These are phyloP conservation scores for Rhegmatorhina hoffmannsi DNA, from an alignment of 2,113 vertebrate species.

Conservation along the genomic window DNA sequence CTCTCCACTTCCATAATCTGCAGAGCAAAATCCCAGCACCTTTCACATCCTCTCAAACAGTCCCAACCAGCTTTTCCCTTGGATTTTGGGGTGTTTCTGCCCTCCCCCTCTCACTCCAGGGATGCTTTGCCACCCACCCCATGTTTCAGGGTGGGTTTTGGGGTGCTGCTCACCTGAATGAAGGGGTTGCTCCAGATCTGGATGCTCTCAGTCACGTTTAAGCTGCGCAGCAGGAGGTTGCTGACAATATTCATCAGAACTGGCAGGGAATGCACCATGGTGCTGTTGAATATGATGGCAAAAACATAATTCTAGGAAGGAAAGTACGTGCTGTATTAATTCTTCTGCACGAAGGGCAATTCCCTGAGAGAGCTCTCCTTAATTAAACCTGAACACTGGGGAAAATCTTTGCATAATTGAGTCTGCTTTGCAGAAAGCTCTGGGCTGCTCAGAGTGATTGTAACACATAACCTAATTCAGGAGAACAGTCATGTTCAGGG, in stretches of 20 bases:
- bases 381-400: not conserved
- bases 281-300: constrained; percentile 86
- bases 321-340: not conserved
- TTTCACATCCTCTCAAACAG: not conserved
- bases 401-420: not conserved
- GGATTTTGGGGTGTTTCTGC: fast-evolving
- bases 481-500: not conserved
- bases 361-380: not conserved
- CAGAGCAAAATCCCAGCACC: not conserved
- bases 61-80: not conserved
- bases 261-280: constrained; percentile 92
- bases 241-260: constrained; percentile 91
- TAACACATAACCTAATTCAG: not conserved
- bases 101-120: not conserved
- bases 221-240: constrained; percentile 84
- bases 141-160: not conserved
- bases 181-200: constrained; percentile 92
- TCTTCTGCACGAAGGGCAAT: not conserved
- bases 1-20: not conserved
- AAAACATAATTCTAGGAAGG: constrained; percentile 83
- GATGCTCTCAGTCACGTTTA: constrained; percentile 86
- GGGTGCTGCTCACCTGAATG: constrained; percentile 70
- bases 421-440: not conserved
- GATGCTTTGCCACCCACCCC: not conserved
- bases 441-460: not conserved